phyloP scores from a whole-genome alignment of 2,113 vertebrate species.

The Progne subis region DNA sequence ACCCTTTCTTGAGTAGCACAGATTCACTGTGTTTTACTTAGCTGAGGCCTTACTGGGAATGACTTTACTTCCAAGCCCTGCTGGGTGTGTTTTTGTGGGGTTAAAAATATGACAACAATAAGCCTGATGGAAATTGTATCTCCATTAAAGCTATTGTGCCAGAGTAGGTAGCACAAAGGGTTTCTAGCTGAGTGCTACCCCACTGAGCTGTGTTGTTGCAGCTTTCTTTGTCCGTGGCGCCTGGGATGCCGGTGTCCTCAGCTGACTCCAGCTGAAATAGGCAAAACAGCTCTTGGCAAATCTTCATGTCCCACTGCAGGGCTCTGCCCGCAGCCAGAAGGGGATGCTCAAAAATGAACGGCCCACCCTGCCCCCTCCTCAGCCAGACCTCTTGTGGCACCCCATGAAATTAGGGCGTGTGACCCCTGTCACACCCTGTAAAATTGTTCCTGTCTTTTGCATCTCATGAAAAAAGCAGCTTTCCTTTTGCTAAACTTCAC shows the following conservation, averaged over 20 bases:
- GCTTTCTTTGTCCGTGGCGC: not conserved
- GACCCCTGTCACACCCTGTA: not conserved
- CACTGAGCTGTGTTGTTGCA: not conserved
- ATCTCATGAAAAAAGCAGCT: not conserved
- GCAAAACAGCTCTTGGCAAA: conserved; percentile 16
- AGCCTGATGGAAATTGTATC: not conserved
- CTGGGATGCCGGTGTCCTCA: not conserved
- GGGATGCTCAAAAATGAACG: not conserved
- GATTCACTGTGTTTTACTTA: not conserved
- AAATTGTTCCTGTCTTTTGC: not conserved
- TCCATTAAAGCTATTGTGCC: not conserved
- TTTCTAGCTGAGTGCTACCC: not conserved
- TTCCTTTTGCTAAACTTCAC: not conserved
- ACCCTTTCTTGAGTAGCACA: not conserved
- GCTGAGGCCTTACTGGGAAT: not conserved
- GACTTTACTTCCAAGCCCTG: not conserved
- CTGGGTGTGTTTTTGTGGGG: not conserved
- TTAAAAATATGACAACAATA: not conserved
- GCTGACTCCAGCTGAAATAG: conserved; percentile 28
- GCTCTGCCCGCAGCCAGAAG: not conserved
- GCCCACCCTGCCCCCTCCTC: not conserved
- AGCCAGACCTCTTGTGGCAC: not conserved
- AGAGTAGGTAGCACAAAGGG: conserved; percentile 38
- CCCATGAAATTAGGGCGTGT: not conserved
- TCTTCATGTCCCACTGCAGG: not conserved